Evolutionary conservation across 2,797 vertebrate genomes (phyloP).

Genomic region (Anabacerthia variegaticeps): DNA sequence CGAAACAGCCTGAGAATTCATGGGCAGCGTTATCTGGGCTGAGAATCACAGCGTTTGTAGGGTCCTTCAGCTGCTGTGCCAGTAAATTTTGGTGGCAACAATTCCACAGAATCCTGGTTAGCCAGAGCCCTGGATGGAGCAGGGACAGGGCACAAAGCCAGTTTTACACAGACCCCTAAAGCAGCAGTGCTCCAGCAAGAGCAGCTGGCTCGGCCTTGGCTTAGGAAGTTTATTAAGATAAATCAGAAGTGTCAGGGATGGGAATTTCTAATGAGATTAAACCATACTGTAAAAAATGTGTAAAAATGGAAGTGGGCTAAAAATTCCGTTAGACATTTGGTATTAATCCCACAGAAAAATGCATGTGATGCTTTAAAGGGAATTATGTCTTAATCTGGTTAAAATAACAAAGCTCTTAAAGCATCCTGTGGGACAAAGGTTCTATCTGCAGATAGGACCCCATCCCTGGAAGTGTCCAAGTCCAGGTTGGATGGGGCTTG

Average conservation of each 20-base stretch:
- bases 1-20: not conserved
- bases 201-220: not conserved
- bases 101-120: not conserved
- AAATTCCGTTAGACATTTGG: not conserved
- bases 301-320: not conserved
- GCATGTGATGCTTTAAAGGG: not conserved
- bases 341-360: not conserved
- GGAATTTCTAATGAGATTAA: not conserved
- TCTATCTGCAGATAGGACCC: not conserved
- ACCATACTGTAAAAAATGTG: not conserved
- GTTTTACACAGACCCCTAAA: not conserved
- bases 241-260: not conserved
- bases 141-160: not conserved
- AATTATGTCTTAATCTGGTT: not conserved
- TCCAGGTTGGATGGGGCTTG: not conserved
- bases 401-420: not conserved
- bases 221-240: not conserved
- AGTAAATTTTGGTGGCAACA: not conserved
- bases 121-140: not conserved
- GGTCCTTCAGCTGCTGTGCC: not conserved
- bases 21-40: not conserved
- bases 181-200: not conserved
- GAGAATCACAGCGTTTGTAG: not conserved
- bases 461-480: not conserved
- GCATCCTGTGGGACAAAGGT: not conserved